phyloP scores from a whole-genome alignment of 2,113 vertebrate species.

The Pollachius pollachius region DNA sequence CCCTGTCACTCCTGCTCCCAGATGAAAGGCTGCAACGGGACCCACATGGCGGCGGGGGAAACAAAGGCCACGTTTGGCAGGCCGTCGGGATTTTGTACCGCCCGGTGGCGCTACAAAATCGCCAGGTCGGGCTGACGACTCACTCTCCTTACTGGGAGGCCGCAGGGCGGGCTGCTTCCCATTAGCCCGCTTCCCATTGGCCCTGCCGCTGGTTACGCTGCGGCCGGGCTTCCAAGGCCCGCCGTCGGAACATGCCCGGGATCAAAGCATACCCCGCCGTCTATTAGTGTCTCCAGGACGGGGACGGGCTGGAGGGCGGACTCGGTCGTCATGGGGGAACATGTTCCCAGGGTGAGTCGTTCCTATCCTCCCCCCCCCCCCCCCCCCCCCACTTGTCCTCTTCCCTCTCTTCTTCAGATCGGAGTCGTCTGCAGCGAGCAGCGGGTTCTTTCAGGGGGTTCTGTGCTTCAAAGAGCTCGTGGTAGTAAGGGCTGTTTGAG shows the following conservation, averaged over 20 bases:
- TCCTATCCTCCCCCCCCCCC: no score
- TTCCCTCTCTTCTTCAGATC: neutral
- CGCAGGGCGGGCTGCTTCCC: constrained; percentile 44
- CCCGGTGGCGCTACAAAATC: constrained; percentile 22
- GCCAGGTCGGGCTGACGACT: constrained; percentile 50
- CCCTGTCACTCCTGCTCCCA: no score
- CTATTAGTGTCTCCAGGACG: no score
- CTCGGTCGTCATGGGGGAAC: neutral
- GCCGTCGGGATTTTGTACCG: constrained; percentile 22
- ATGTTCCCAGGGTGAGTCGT: no score
- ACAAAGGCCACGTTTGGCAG: constrained; percentile 21
- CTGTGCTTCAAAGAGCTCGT: constrained; percentile 11
- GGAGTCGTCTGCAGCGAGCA: constrained; percentile 7
- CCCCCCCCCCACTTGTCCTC: neutral
- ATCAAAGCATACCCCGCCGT: constrained; percentile 6
- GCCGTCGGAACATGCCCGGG: neutral
- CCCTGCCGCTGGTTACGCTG: constrained; percentile 2
- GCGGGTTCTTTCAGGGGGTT: neutral
- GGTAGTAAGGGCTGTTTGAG: constrained; percentile 17
- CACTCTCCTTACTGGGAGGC: constrained; percentile 21
- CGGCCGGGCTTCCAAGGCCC: no score
- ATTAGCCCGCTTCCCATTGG: constrained; percentile 51
- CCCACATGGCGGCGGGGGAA: neutral
- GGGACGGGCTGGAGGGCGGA: neutral
- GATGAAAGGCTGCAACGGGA: no score